Evolutionary conservation across 2,888 invertebrate genomes (phyloP).

Genomic region (Tricholauxania praeusta): DNA sequence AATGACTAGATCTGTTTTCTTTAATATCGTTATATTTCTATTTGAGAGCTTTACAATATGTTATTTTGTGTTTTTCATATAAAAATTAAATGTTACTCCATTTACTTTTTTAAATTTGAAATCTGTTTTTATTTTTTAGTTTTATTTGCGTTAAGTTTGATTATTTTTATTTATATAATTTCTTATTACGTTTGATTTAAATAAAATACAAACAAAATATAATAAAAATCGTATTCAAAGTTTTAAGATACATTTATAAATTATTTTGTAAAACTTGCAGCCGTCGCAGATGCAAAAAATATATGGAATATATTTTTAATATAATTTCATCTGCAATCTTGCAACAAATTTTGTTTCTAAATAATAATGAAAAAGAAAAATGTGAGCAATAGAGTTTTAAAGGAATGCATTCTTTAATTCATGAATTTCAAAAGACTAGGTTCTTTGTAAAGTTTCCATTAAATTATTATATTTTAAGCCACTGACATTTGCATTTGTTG

Average conservation of each 20-base stretch:
- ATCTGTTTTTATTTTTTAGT: constrained; percentile 21
- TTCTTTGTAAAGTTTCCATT: no score
- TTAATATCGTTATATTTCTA: constrained; percentile 12
- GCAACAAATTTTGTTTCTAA: background rate
- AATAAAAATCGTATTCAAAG: constrained; percentile 64
- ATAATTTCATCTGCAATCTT: constrained; percentile 22
- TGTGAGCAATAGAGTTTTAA: background rate
- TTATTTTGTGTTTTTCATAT: constrained; percentile 17
- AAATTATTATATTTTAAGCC: no score
- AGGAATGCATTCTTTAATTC: no score
- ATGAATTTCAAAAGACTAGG: no score
- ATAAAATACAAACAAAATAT: constrained; percentile 38
- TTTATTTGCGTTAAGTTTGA: constrained; percentile 29
- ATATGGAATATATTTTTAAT: background rate
- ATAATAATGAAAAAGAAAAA: background rate
- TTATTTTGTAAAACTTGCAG: constrained; percentile 23
- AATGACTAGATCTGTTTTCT: no score
- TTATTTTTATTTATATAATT: constrained; percentile 32
- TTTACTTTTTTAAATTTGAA: constrained; percentile 11
- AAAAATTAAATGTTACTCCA: background rate
- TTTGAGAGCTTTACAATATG: constrained; percentile 9
- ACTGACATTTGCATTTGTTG: no score
- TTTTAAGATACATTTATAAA: constrained; percentile 53
- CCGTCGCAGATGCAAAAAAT: constrained; percentile 17
- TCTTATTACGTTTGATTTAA: constrained; percentile 27